Base-by-base conservation (phyloP, 53 echinoderm and acorn worm genomes). In the Arbacia lixula region DNA sequence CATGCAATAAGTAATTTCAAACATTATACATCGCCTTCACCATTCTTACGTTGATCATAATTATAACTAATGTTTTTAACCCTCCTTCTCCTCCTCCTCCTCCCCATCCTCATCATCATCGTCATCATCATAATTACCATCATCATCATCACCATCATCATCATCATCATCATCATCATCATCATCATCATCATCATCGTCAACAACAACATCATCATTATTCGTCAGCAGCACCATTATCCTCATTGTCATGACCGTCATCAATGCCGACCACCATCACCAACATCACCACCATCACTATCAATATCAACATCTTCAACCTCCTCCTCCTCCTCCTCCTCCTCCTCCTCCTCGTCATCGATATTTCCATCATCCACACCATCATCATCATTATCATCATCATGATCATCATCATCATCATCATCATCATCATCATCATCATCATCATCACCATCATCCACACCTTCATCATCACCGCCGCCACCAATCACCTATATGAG, bases 91-190 rank as follows among this genome's bases (percentile, higher is more conserved):
- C 36, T 37, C 51, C 24, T 72, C 72, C 25, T 72, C 14, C 25
- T 72, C 16, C 5, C 24, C 14, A 49, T 49, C 50, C 41, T 49
- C 51, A 49, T 0, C 28, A 49, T 14, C 30, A 71, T 43, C 14
- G 46, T 14, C 31, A 40, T 40, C 40, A 68, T 8, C 24, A 46
- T 46, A 46, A 46, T 46, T 14, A 46, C 14, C 49, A 46, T 46
- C 49, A 46, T 46, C 49, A 46, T 46, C 49, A 14, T 46, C 49
- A 61, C 4, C 3, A 75, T 56, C 36, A 55, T 77, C 20, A 34
- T 56, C 77, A 3, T 76, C 24, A 19, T 58, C 60, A 34, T 35
- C 60, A 57, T 58, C 60, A 36, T 58, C 37, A 77, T 54, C 20
- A 25, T 77, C 58, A 32, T 54, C 28, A 20, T 24, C 55, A 36